Base-by-base conservation (phyloP, 2,888 invertebrate species). In the Zeuzera pyrina region DNA sequence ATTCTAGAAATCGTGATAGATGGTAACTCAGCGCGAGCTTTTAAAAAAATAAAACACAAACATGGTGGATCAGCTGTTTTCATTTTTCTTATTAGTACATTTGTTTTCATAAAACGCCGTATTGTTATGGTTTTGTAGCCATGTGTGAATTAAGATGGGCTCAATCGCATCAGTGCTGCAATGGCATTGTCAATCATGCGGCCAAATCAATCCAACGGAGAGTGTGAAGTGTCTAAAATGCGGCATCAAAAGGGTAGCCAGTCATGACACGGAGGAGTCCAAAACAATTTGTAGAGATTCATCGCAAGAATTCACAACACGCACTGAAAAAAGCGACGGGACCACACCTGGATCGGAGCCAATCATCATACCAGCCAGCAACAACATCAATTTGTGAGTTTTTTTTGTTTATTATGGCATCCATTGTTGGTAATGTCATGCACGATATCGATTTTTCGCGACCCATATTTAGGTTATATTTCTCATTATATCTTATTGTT, bases 141-240 rank as follows among this genome's bases (percentile, higher is more conserved):
- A 84, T 84, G 84, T 72, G 72, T 81, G 73, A 76, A 78, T 74
- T 84, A 83, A 78, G 79, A 94, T 94, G 94, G 94, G 94, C 84
- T 93, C 94, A 76, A 94, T 94, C 86, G 93, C 94, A 84, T 94
- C 94, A 76, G 94, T 94, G 85, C 89, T 94, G 77, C 94, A 94
- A 86, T 95, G 94, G 94, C 91, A 93, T 86, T 94, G 94, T 87
- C 88, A 88, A 76, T 88, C 89, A 79, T 94, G 94, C 86, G 89
- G 91, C 84, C 88, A 91, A 79, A 93, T 94, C 81, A 94, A 94
- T 78, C 93, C 94, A 48, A 93, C 93, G 45, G 94, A 94, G 84
- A 89, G 90, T 76, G 85, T 88, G 55, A 90, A 88, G 85, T 94
- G 94, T 81, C 87, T 91, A 85, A 89, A 92, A 87, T 94, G 94